Conservation (phyloP, 2,888 invertebrate genomes). For the Proisotoma minuta region DNA sequence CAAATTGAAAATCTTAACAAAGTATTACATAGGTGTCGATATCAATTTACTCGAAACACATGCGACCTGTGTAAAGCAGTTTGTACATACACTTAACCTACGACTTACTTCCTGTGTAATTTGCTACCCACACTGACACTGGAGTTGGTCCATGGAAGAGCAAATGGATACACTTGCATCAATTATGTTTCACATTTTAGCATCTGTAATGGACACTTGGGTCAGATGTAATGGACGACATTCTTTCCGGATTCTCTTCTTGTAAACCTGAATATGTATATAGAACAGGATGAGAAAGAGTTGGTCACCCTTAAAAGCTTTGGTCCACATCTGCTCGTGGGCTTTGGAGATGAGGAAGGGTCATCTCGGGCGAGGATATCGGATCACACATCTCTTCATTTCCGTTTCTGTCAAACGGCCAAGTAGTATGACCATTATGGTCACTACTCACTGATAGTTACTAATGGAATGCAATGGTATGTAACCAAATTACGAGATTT, state of each 20-base stretch:
- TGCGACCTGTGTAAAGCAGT: no score
- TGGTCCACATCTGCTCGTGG: no score
- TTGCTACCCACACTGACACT: no score
- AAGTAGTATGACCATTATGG: no score
- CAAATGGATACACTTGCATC: constrained; percentile 12
- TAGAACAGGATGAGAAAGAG: no score
- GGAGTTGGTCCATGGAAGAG: neutral
- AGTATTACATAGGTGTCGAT: neutral
- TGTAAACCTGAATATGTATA: no score
- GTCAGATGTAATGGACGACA: no score
- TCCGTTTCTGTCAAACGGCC: neutral
- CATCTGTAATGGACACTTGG: constrained; percentile 15
- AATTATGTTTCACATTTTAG: constrained; percentile 13
- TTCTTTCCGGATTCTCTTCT: neutral
- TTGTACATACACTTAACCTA: no score
- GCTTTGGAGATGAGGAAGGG: neutral
- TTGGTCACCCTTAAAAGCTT: no score
- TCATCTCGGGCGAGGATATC: neutral
- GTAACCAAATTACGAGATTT: neutral
- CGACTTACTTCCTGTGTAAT: no score
- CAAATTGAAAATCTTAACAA: constrained; percentile 6
- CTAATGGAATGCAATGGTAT: neutral
- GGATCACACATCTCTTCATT: neutral
- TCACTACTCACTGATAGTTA: no score
- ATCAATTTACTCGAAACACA: no score